Base-by-base conservation (phyloP, 2,797 vertebrate species). In the Cyprinella venusta region DNA sequence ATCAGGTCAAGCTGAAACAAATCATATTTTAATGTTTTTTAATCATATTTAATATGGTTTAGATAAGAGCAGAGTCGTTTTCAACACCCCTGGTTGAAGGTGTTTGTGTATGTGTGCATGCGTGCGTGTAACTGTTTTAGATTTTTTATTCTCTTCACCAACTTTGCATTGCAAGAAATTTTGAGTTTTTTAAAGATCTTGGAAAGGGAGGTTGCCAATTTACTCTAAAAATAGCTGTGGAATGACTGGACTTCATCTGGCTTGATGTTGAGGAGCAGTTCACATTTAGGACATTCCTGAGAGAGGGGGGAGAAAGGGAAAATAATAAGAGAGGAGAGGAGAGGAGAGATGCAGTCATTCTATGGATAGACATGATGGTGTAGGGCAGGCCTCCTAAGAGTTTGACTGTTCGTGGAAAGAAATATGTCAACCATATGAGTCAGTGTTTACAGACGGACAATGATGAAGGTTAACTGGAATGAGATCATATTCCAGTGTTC, bases 241-340 rank as follows among this genome's bases (percentile, higher is more conserved):
- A 79, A 79, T 52, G 76, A 65, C 45, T 79, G 63, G 76, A 79
- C 76, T 79, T 65, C 19, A 52, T 67, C 40, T 79, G 76, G 76
- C 76, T 79, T 50, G 18, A 65, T 65, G 76, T 19, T 64, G 26
- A 78, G 63, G 50, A 64, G 19, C 61, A 50, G 61, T 79, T 79
- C 42, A 64, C 19, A 64, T 78, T 64, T 63, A 64, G 59, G 61
- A 78, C 76, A 78, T 78, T 78, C 61, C 61, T n/a, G 40, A 78
- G 76, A 65, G 65, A 64, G 61, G 33, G 75, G 54, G 76, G 15
- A 6, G 8, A 19, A 2, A 21, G 50, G 54, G 42, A 5, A 5
- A 48, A 48, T 65, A 19, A 69, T 30, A 59, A 42, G 63, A 24
- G 61, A 67, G 33, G 38, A 68, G 36, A 69, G 21, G 21, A 59